Base-by-base conservation (phyloP, 2,888 invertebrate species). In the Caenorhabditis sp. region DNA sequence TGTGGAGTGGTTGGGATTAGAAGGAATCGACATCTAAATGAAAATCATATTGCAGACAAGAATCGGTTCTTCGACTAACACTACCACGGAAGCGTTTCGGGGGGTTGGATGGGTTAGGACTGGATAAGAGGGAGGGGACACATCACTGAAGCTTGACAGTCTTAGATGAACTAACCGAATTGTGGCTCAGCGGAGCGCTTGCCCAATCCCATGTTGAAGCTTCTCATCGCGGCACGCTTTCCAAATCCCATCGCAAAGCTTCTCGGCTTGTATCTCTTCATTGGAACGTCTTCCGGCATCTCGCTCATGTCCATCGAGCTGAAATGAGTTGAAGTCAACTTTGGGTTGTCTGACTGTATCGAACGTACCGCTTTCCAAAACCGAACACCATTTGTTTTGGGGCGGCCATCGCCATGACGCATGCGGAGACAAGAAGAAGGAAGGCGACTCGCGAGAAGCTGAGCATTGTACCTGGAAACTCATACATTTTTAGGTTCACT, bases 201-300 rank as follows among this genome's bases (percentile, higher is more conserved):
- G 16, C 86, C 86, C 68, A 86, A 86, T 31, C 86, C 86, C 86
- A 86, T 87, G 63, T 82, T 80, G 85, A 87, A 87, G 63, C 81
- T 77, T 58, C 83, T 75, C 56, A 85, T 73, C 35, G 68, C 82
- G 47, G 69, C 85, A 16, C 87, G 79, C 79, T 88, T 88, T 47
- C 87, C 87, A 80, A 88, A 86, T 54, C 87, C 87, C 87, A 88
- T 88, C n/a, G 86, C 82, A 24, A 84, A 84, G 51, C 80, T 75
- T 76, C 77, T 61, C 56, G 83, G 80, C 80, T 83, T 83, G 75
- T 83, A 83, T 22, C 83, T 64, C 35, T 83, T 83, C 77, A 79
- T 79, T 38, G 83, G 77, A 4, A 74, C 63, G 64, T 74, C 77
- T 22, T 79, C 73, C 10, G 68, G 59, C 31, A 82, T 58, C 12